Conservation (phyloP, 1,140 invertebrate species). For the Leptinotarsa defecta region DNA sequence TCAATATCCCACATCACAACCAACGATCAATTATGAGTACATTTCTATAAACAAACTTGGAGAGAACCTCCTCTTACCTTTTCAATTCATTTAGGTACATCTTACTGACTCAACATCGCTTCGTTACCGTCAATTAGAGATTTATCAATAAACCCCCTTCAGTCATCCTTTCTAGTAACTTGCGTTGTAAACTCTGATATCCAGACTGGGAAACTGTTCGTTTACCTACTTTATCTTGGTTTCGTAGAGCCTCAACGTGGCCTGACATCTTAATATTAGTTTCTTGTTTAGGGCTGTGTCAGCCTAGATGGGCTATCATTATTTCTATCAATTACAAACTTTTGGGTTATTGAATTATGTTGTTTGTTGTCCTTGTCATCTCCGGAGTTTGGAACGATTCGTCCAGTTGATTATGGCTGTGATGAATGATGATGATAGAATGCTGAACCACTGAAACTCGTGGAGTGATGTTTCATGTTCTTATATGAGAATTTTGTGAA, state of each 20-base stretch:
- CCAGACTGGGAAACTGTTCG: not conserved
- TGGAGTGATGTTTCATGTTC: too few species aligned
- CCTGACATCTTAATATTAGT: constrained; percentile 18
- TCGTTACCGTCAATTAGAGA: too few species aligned
- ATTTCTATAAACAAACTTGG: too few species aligned
- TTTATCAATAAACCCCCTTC: not conserved
- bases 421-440: not conserved
- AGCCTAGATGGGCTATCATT: constrained; percentile 10
- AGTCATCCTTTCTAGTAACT: not conserved
- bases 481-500: too few species aligned
- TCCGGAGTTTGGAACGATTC: not conserved
- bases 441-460: not conserved
- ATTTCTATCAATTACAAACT: constrained; percentile 16
- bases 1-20: too few species aligned
- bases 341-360: constrained; percentile 5
- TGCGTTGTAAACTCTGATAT: not conserved
- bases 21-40: too few species aligned
- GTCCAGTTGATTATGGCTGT: not conserved
- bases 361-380: constrained; percentile 5
- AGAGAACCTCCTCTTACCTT: too few species aligned
- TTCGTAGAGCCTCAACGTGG: not conserved
- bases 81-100: too few species aligned
- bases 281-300: constrained; percentile 12
- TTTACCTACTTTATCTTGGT: not conserved
- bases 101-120: too few species aligned